Evolutionary conservation across 1,140 invertebrate genomes (phyloP), one percentile per base, ranked within the genome.

Genomic region (Marisa cornuarietis): DNA sequence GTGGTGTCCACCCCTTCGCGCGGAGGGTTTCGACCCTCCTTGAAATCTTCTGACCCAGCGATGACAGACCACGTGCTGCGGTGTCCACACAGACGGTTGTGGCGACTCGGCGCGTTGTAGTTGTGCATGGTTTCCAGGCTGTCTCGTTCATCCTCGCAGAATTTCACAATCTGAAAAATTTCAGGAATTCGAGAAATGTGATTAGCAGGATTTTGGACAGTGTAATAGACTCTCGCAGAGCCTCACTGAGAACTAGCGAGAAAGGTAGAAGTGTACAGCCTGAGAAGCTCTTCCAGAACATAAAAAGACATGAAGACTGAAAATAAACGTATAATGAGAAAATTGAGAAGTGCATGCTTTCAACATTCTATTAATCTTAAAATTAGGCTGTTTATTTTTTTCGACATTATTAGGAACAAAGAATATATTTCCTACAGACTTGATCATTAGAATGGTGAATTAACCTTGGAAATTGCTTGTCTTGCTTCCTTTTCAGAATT

Each of bases 41-140:
- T 63, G 82, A 94, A 94, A 85, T 95, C 94, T 10, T 87, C 68
- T 85, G 94, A 93, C 72, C 90, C 88, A 20, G 90, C 84, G 62
- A 95, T 94, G 63, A 95, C 92, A 74, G 94, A 93, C 87, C 93
- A 92, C 9, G 92, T 92, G 83, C 93, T 94, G 65, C 92, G 90
- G 52, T 93, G 91, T 74, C 92, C 88, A 85, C 94, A 95, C 26
- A 94, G 89, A 14, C 92, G 90, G 88, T 95, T 95, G 73, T 95
- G 94, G 87, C 94, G 94, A 18, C 93, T 94, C 0, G 94, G 94
- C 5, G 93, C 92, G 78, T 93, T 92, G 22, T 90, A 87, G 87
- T 94, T 93, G 87, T 95, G 94, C 71, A 91, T 92, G 7, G 80
- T 83, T 22, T 11, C 51, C 31, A 76, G 58, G 61, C 83, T 71